Percentiles rank a stretch among this genome's conserved stretches.
Evolutionary conservation across 2,797 vertebrate species (phyloP).

Genomic region (Hydrophis major): DNA sequence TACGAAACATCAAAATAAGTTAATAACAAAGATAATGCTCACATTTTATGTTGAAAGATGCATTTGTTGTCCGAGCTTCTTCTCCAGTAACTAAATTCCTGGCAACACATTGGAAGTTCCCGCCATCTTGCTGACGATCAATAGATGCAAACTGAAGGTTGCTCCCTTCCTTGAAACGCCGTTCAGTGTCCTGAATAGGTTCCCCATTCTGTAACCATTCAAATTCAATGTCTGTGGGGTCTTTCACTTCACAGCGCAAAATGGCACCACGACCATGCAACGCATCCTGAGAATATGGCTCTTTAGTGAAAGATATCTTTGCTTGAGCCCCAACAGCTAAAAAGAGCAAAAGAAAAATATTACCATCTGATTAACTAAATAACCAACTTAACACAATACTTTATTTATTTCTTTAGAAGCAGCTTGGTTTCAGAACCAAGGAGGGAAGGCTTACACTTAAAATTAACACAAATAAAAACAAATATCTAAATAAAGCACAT

Average conservation of each 20-base stretch:
- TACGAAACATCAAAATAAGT: not conserved
- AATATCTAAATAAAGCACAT: not conserved
- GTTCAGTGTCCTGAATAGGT: conserved; percentile 73
- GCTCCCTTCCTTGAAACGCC: conserved; percentile 86
- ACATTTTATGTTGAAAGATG: conserved; percentile 98
- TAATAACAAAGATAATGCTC: conserved; percentile 62
- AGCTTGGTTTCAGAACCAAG: not conserved
- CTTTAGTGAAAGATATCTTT: conserved; percentile 85
- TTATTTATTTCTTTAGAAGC: not conserved
- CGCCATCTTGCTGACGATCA: conserved; percentile 82
- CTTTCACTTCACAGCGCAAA: conserved; percentile 90
- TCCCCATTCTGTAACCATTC: conserved; percentile 82
- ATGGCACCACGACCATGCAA: conserved; percentile 92
- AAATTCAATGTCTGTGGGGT: conserved; percentile 68
- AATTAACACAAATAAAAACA: not conserved
- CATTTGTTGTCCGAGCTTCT: conserved; percentile 77
- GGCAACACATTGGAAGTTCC: conserved; percentile 86
- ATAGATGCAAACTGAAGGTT: conserved; percentile 90
- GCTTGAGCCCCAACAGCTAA: conserved; percentile 75
- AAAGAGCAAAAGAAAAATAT: not conserved
- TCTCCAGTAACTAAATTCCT: conserved; percentile 71
- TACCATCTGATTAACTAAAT: not conserved
- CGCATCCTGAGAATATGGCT: conserved; percentile 95
- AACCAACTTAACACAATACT: not conserved
- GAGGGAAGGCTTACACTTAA: not conserved